Conservation (phyloP, 2,113 vertebrate species). For the Pogona vitticeps region DNA sequence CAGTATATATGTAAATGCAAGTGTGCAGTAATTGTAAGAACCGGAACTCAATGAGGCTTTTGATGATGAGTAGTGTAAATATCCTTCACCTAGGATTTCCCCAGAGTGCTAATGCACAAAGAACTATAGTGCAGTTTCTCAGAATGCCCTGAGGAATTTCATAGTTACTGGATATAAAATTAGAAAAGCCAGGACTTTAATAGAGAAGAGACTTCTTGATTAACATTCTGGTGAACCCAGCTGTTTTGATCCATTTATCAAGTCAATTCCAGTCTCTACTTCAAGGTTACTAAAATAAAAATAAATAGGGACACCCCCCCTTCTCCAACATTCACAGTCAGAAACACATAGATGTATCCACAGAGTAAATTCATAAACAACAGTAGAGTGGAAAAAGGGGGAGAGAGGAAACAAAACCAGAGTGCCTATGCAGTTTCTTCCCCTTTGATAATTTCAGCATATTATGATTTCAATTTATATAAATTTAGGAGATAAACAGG, state of each 20-base stretch:
- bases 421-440: conserved; percentile 9
- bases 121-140: not conserved
- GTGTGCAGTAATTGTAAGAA: not conserved
- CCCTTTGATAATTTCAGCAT: conserved; percentile 29
- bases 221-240: not conserved
- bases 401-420: not conserved
- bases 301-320: conserved; percentile 13
- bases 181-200: not conserved
- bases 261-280: conserved; percentile 46
- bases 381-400: not conserved
- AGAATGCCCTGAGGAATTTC: not conserved
- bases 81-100: not conserved
- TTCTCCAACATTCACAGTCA: not conserved
- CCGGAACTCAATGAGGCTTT: not conserved
- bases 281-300: conserved; percentile 51
- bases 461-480: conserved; percentile 50
- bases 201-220: not conserved
- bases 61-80: not conserved
- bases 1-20: not conserved
- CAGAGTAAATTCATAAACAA: conserved; percentile 50
- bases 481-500: conserved; percentile 25
- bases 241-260: conserved; percentile 55
- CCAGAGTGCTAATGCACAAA: not conserved
- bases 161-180: not conserved
- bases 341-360: not conserved